phyloP scores from a whole-genome alignment of 2,888 invertebrate genomes.

The Micoletzkya japonica region DNA sequence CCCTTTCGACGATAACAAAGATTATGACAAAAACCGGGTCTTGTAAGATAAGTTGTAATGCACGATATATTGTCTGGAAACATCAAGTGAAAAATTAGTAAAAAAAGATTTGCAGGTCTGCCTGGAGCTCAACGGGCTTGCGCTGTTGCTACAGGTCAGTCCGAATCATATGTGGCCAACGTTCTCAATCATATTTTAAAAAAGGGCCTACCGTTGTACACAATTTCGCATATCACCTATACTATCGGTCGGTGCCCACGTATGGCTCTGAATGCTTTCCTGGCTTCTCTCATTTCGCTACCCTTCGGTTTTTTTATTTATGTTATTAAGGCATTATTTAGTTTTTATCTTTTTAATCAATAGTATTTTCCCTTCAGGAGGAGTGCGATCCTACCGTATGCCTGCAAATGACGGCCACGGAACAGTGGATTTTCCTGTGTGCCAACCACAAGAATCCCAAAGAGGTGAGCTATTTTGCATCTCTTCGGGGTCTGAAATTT shows the following conservation, averaged over 20 bases:
- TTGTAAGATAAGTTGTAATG: not conserved
- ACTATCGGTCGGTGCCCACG: no score
- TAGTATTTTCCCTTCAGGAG: conserved; percentile 66
- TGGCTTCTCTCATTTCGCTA: not conserved
- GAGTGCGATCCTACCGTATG: conserved; percentile 96
- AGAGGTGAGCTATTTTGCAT: no score
- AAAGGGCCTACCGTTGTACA: no score
- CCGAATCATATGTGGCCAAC: no score
- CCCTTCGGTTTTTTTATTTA: not conserved
- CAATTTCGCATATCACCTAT: no score
- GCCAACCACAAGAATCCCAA: conserved; percentile 99
- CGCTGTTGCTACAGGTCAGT: conserved; percentile 82
- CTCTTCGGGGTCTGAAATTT: no score
- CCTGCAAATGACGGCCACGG: conserved; percentile 99
- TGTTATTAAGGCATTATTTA: not conserved
- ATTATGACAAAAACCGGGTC: no score
- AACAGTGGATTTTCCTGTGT: conserved; percentile 99
- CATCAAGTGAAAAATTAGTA: not conserved
- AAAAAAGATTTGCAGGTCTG: conserved; percentile 73
- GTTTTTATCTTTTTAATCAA: conserved; percentile 11
- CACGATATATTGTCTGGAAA: not conserved
- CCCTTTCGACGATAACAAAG: no score
- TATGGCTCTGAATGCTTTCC: no score
- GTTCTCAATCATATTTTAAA: no score
- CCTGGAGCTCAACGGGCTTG: conserved; percentile 98